Conservation (phyloP, 2,888 invertebrate species). For the Scaeva pyrastri region DNA sequence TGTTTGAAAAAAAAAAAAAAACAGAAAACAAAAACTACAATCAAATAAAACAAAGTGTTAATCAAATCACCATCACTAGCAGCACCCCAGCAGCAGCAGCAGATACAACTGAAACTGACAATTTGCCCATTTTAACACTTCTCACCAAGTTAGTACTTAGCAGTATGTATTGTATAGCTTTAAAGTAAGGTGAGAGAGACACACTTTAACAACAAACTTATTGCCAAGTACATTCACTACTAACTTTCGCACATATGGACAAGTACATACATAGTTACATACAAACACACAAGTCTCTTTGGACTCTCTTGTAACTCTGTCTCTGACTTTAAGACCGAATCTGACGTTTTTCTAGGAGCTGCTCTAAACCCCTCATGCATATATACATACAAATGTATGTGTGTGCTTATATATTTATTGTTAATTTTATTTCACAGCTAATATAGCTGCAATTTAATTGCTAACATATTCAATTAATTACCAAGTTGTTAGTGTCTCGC, state of each 20-base stretch:
- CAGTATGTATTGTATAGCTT: background rate
- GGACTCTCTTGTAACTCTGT: constrained; percentile 1
- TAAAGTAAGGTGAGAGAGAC: background rate
- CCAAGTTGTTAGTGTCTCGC: constrained; percentile 61
- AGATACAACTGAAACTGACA: constrained; percentile 48
- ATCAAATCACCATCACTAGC: constrained; percentile 28
- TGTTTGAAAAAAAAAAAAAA: background rate
- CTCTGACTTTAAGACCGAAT: background rate
- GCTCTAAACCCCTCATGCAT: background rate
- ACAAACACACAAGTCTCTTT: background rate
- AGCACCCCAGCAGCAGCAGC: background rate
- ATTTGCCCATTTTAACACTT: constrained; percentile 68
- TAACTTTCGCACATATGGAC: constrained; percentile 64
- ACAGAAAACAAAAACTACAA: constrained; percentile 11
- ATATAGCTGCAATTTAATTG: constrained; percentile 73
- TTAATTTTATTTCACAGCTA: constrained; percentile 48
- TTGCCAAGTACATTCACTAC: constrained; percentile 61
- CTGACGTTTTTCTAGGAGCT: background rate
- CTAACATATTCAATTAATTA: constrained; percentile 76
- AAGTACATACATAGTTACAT: background rate
- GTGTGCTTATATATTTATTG: background rate
- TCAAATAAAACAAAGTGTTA: constrained; percentile 38
- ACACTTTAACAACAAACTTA: constrained; percentile 29
- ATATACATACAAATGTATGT: background rate
- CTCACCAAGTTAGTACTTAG: constrained; percentile 26